Conservation (phyloP, 2,888 invertebrate species). For the Scaptomyza caliginosa region DNA sequence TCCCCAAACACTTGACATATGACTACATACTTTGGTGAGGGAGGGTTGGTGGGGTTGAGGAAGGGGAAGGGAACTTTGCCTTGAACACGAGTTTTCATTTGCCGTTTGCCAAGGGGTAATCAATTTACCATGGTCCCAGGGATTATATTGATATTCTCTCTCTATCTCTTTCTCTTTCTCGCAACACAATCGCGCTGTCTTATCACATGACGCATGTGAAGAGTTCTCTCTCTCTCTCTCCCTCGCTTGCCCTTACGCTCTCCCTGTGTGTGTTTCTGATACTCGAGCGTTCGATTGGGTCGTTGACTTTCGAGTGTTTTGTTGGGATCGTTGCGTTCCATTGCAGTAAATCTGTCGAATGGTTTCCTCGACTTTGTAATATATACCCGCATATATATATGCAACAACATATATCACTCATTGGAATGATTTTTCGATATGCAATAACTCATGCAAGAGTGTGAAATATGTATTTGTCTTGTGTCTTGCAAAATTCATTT, state of each 20-base stretch:
- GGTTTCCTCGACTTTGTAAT: constrained; percentile 19
- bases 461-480: constrained; percentile 4
- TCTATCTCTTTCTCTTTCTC: neutral
- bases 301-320: constrained; percentile 43
- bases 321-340: constrained; percentile 51
- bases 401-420: constrained; percentile 48
- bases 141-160: constrained; percentile 22
- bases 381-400: neutral
- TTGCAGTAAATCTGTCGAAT: constrained; percentile 74
- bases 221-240: neutral
- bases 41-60: constrained; percentile 7
- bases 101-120: no score
- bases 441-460: constrained; percentile 31
- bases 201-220: constrained; percentile 45
- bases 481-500: constrained; percentile 47
- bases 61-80: no score
- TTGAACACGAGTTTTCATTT: constrained; percentile 45
- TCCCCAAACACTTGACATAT: constrained; percentile 46
- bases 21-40: constrained; percentile 19
- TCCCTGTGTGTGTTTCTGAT: neutral
- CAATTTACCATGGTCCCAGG: constrained; percentile 45
- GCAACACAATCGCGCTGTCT: constrained; percentile 34
- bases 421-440: constrained; percentile 39
- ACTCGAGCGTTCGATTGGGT: constrained; percentile 26
- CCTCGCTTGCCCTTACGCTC: neutral